phyloP scores from a whole-genome alignment of 1,140 invertebrate species.

The Proales similis region DNA sequence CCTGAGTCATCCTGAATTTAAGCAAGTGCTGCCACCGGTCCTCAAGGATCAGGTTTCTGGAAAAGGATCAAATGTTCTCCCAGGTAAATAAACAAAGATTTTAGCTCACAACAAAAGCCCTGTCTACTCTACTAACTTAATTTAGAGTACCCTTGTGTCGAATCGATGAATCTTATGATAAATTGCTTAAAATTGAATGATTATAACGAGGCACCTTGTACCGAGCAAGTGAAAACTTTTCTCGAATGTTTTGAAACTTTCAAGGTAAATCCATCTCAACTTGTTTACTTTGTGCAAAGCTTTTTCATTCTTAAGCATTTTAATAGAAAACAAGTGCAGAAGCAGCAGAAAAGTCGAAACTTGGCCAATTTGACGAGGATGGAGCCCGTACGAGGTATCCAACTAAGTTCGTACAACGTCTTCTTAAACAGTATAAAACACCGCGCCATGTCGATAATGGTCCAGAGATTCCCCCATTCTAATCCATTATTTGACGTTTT shows the following conservation, averaged over 20 bases:
- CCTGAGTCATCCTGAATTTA: conserved; percentile 26
- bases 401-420: conserved; percentile 24
- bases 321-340: not conserved
- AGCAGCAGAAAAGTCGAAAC: conserved; percentile 28
- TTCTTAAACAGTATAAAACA: conserved; percentile 35
- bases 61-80: conserved; percentile 20
- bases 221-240: conserved; percentile 12
- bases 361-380: not conserved
- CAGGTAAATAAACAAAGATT: not conserved
- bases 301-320: no score
- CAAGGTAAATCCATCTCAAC: not conserved
- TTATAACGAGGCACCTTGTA: conserved; percentile 34
- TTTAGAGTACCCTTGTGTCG: conserved; percentile 36
- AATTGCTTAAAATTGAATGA: conserved; percentile 36
- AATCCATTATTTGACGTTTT: no score
- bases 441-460: conserved; percentile 22
- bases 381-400: conserved; percentile 28
- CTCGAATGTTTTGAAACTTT: conserved; percentile 26
- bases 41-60: conserved; percentile 30
- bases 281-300: not conserved
- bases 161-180: conserved; percentile 33
- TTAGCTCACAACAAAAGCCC: not conserved
- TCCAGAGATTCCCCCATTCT: conserved; percentile 18
- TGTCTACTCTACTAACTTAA: not conserved
- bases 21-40: conserved; percentile 27